Percentiles rank a stretch among this genome's conserved stretches.
phyloP scores from a whole-genome alignment of 2,888 invertebrate species.

The Lymantria monacha region DNA sequence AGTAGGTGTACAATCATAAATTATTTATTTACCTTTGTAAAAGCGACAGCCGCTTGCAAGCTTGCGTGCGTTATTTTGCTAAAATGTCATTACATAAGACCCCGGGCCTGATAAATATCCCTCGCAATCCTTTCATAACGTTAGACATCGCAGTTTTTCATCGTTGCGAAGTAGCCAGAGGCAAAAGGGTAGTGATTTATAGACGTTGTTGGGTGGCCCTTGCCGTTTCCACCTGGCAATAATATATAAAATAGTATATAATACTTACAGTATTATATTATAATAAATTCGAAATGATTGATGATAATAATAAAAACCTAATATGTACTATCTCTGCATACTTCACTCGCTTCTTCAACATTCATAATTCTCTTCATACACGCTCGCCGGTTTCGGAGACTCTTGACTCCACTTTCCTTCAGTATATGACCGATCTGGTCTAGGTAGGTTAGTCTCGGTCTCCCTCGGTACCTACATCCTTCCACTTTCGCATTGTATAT shows the following conservation, averaged over 20 bases:
- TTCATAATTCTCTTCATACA: no score
- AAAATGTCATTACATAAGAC: slow-evolving; percentile 30
- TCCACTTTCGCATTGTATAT: no score
- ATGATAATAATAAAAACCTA: no score
- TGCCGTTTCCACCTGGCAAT: slow-evolving; percentile 25
- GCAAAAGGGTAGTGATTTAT: slow-evolving; percentile 37
- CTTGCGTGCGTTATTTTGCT: slow-evolving; percentile 5
- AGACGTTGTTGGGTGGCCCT: slow-evolving; percentile 24
- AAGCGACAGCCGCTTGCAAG: background rate
- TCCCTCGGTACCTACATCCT: no score
- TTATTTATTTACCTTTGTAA: background rate
- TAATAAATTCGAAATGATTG: no score
- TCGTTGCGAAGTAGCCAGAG: slow-evolving; percentile 25
- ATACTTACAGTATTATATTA: background rate
- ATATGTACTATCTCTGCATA: no score
- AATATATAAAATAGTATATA: slow-evolving; percentile 1
- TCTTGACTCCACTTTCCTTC: no score
- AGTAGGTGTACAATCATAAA: background rate
- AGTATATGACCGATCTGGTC: no score
- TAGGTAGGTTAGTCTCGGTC: no score
- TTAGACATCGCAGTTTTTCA: slow-evolving; percentile 32
- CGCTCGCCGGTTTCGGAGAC: no score
- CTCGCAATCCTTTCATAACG: slow-evolving; percentile 27
- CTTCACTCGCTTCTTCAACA: no score
- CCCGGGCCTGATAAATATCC: slow-evolving; percentile 23